Evolutionary conservation across 2,888 invertebrate genomes (phyloP).

Genomic region (Microctonus hyperodae): DNA sequence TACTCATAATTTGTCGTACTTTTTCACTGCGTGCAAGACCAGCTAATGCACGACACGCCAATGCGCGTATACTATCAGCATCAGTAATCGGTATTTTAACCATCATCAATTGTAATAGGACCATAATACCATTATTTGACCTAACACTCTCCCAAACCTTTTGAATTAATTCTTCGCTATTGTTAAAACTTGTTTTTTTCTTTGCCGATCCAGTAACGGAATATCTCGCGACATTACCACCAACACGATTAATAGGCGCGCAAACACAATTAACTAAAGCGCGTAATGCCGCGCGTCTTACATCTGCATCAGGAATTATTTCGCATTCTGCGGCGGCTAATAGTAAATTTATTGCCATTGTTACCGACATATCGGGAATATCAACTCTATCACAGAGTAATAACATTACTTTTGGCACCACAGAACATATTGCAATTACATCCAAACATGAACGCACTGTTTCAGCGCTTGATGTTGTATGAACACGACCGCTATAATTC

Average conservation of each 20-base stretch:
- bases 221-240: constrained; percentile 65
- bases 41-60: constrained; percentile 92
- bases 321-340: constrained; percentile 85
- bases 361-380: constrained; percentile 78
- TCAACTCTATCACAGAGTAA: constrained; percentile 79
- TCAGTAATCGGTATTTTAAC: constrained; percentile 95
- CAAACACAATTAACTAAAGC: constrained; percentile 95
- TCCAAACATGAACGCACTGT: constrained; percentile 84
- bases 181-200: constrained; percentile 71
- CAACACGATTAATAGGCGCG: constrained; percentile 79
- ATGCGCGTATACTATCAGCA: constrained; percentile 91
- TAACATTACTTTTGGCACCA: constrained; percentile 82
- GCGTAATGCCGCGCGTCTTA: constrained; percentile 88
- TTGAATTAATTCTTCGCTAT: constrained; percentile 85
- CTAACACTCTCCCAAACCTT: constrained; percentile 95
- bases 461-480: constrained; percentile 71
- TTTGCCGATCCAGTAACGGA: constrained; percentile 65
- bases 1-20: constrained; percentile 93
- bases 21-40: constrained; percentile 94
- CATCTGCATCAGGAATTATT: constrained; percentile 88
- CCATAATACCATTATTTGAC: constrained; percentile 96
- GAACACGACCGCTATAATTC: constrained; percentile 82
- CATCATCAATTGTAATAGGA: constrained; percentile 86
- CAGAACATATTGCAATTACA: constrained; percentile 88
- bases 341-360: constrained; percentile 66